A percentile compares a stretch with the other conserved stretches of the same genome.
Conservation (phyloP, 2,888 invertebrate genomes). For the Lithophane leautieri region DNA sequence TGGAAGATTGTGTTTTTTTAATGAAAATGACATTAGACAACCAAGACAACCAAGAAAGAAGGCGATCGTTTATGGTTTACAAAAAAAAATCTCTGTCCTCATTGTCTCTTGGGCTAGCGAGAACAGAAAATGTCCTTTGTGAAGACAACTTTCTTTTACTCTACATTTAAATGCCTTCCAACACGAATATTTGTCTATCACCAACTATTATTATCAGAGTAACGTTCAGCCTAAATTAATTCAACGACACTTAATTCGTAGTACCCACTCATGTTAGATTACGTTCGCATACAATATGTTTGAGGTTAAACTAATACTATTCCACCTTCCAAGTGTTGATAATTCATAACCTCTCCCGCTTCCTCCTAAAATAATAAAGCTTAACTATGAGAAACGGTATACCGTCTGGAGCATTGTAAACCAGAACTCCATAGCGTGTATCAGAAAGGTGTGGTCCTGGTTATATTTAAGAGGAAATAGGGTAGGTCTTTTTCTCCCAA, state of each 20-base stretch:
- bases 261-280: conserved; percentile 5
- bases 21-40: too few species aligned
- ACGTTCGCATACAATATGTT: conserved; percentile 21
- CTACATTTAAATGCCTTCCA: not conserved
- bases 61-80: not conserved
- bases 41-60: too few species aligned
- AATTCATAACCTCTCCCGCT: conserved; percentile 46
- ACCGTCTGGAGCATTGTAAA: conserved; percentile 13
- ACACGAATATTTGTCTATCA: not conserved
- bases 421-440: not conserved
- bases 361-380: conserved; percentile 42
- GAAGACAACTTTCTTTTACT: not conserved
- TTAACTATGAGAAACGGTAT: conserved; percentile 41
- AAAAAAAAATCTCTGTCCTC: not conserved
- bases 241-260: conserved; percentile 31
- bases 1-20: not conserved
- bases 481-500: too few species aligned
- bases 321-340: conserved; percentile 40
- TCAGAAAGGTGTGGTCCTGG: too few species aligned
- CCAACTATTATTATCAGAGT: not conserved
- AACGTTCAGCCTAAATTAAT: conserved; percentile 15
- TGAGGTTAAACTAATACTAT: conserved; percentile 51
- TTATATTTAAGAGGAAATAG: too few species aligned
- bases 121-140: not conserved
- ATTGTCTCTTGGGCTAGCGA: not conserved